A percentile compares a stretch with the other conserved stretches of the same genome.
phyloP scores from a whole-genome alignment of 2,113 vertebrate genomes.

The Nesogale talazaci region DNA sequence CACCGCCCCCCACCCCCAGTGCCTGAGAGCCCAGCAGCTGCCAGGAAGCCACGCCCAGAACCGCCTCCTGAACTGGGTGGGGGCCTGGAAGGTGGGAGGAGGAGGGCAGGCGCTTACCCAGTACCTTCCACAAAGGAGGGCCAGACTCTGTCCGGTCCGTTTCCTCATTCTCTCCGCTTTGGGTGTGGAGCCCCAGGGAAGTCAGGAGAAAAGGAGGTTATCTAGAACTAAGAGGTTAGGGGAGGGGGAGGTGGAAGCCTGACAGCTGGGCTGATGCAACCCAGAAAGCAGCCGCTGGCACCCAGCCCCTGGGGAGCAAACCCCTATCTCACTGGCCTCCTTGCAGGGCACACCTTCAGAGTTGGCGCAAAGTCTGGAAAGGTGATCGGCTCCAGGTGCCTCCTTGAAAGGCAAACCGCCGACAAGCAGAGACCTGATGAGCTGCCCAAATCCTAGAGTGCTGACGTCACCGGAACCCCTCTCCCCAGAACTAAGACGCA shows the following conservation, averaged over 20 bases:
- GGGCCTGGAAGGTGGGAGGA: not conserved
- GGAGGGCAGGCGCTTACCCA: not conserved
- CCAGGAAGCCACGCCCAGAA: conserved; percentile 47
- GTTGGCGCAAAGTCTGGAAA: not conserved
- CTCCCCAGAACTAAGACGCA: not conserved
- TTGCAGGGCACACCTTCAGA: not conserved
- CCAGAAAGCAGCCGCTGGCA: conserved; percentile 20
- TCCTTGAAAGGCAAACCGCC: not conserved
- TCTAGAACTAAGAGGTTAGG: not conserved
- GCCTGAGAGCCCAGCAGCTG: not conserved
- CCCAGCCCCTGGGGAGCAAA: not conserved
- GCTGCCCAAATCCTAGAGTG: not conserved
- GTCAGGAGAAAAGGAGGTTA: conserved; percentile 66
- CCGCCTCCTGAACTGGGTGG: not conserved
- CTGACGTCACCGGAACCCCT: not conserved
- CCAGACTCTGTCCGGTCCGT: not conserved
- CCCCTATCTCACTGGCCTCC: not conserved
- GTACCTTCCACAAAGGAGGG: not conserved
- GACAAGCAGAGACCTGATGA: not conserved
- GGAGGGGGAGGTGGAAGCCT: not conserved
- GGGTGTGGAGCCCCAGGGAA: conserved; percentile 56
- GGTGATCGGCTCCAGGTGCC: not conserved
- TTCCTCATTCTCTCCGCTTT: conserved; percentile 58
- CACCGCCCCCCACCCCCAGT: not conserved
- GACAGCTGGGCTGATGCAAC: not conserved